phyloP scores from a whole-genome alignment of 2,888 invertebrate genomes.

The Drosophila tanythrix region DNA sequence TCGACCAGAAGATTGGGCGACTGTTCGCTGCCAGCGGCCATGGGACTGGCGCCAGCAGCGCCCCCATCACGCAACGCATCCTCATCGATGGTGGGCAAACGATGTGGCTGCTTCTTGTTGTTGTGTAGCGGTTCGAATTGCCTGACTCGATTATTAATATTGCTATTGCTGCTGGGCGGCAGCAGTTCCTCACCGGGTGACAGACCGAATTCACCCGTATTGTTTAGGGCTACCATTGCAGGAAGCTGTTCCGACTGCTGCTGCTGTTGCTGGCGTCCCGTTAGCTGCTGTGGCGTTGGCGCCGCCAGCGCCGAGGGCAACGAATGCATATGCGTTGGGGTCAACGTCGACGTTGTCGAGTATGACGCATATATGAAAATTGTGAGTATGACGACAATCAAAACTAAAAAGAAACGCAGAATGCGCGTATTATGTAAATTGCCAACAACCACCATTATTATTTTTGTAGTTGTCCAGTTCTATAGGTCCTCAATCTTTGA shows the following conservation, averaged over 20 bases:
- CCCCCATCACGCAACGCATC: constrained; percentile 77
- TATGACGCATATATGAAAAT: constrained; percentile 86
- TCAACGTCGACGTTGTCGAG: constrained; percentile 82
- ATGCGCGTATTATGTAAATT: constrained; percentile 85
- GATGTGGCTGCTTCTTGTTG: constrained; percentile 55
- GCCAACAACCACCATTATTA: constrained; percentile 67
- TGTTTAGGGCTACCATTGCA: constrained; percentile 30
- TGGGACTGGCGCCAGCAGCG: constrained; percentile 68
- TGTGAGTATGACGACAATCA: constrained; percentile 84
- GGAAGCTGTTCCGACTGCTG: constrained; percentile 11
- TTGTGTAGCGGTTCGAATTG: constrained; percentile 32
- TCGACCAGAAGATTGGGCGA: constrained; percentile 50
- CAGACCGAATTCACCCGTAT: constrained; percentile 50
- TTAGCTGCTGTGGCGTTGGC: constrained; percentile 51
- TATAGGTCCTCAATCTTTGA: constrained; percentile 5
- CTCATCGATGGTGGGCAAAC: constrained; percentile 81
- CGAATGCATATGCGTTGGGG: constrained; percentile 75
- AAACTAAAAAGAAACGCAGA: constrained; percentile 85
- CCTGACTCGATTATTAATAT: constrained; percentile 10
- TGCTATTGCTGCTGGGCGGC: constrained; percentile 2
- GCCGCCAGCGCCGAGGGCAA: constrained; percentile 29
- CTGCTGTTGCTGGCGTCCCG: constrained; percentile 24
- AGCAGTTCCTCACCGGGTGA: constrained; percentile 19
- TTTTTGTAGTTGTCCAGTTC: neutral
- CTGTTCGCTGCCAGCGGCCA: constrained; percentile 54